phyloP scores from a whole-genome alignment of 2,113 vertebrate genomes.

The Pituophis catenifer region DNA sequence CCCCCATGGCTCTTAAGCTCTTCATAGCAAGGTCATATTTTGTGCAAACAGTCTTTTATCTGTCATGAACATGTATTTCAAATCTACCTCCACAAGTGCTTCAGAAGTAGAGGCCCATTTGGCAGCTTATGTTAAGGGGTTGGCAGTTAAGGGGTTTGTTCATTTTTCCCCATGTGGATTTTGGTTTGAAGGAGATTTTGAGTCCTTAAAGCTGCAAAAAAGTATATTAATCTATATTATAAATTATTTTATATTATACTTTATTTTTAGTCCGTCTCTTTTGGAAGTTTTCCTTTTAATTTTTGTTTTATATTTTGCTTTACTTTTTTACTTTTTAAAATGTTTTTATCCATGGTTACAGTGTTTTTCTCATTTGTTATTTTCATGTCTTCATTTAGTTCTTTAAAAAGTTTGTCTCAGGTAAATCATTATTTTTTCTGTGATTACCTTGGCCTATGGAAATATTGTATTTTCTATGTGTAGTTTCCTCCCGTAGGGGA shows the following conservation, averaged over 20 bases:
- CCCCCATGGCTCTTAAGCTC: neutral
- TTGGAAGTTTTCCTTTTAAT: neutral
- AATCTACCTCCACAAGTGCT: neutral
- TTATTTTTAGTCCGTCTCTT: neutral
- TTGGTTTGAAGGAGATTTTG: neutral
- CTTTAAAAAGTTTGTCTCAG: neutral
- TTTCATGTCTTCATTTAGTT: neutral
- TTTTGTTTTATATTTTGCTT: neutral
- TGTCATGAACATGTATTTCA: neutral
- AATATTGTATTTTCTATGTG: neutral
- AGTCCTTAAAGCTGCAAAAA: neutral
- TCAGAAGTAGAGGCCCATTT: neutral
- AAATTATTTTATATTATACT: neutral
- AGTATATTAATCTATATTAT: neutral
- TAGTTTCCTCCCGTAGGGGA: neutral
- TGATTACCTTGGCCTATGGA: neutral
- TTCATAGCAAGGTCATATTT: neutral
- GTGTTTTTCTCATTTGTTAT: neutral
- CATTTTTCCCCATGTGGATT: neutral
- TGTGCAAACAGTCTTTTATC: neutral
- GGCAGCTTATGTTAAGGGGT: neutral
- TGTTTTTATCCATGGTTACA: neutral
- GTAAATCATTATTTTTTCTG: neutral
- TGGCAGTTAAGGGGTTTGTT: neutral
- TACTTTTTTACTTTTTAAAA: neutral